A percentile compares a stretch with the other conserved stretches of the same genome.
These are phyloP conservation scores for Perodicticus potto DNA, from an alignment of 2,797 vertebrate species.

Conservation along the genomic window DNA sequence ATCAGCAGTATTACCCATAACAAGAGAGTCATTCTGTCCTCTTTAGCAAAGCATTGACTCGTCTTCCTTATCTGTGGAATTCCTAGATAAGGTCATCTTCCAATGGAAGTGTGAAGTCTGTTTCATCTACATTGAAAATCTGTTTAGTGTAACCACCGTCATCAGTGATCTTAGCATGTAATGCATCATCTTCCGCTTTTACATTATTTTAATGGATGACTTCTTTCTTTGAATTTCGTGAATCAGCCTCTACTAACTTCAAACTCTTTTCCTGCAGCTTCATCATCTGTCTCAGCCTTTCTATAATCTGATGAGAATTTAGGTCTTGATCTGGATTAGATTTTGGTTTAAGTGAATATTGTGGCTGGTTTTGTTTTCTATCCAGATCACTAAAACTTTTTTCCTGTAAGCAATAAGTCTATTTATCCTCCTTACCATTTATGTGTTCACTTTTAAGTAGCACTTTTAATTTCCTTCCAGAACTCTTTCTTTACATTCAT, in stretches of 20 bases:
- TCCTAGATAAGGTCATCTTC: neutral
- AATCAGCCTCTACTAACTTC: neutral
- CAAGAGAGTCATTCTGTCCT: neutral
- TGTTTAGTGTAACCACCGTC: neutral
- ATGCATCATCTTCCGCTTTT: neutral
- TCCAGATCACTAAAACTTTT: neutral
- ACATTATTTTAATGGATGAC: no score
- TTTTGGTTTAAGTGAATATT: neutral
- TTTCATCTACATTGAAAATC: neutral
- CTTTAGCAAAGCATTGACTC: neutral
- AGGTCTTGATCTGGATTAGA: neutral
- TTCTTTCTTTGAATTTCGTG: neutral
- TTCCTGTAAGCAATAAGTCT: neutral
- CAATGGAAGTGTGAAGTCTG: neutral
- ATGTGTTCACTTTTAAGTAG: neutral
- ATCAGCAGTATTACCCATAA: neutral
- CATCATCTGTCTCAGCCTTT: neutral
- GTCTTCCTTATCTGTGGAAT: neutral
- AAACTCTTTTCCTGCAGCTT: neutral
- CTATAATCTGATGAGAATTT: neutral
- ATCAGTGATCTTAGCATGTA: neutral
- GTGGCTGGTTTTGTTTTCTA: neutral
- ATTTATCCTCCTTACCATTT: neutral
- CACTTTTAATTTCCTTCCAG: neutral
- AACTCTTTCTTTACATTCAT: neutral